These are phyloP conservation scores for Trachelus stipa DNA, from an alignment of 2,888 invertebrate species.

Conservation along the genomic window DNA sequence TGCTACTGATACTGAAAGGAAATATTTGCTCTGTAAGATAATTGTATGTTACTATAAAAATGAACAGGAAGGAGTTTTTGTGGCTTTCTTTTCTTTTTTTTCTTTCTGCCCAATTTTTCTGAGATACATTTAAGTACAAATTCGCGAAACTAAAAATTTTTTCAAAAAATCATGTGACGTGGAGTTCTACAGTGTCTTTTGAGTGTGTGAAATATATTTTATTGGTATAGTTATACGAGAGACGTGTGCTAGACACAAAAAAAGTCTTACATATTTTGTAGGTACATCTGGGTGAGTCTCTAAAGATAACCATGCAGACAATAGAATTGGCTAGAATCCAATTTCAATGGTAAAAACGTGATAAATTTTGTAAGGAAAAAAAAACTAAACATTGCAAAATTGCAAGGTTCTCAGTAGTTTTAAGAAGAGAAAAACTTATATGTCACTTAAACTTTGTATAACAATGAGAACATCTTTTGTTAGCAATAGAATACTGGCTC, in stretches of 20 bases:
- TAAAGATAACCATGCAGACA: conserved; percentile 33
- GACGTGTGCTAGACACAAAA: background rate
- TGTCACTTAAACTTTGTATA: background rate
- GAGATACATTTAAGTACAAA: background rate
- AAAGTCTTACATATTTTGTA: background rate
- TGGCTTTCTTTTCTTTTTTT: too few species aligned
- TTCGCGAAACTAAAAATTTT: background rate
- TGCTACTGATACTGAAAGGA: background rate
- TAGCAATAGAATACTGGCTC: background rate
- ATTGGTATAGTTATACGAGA: background rate
- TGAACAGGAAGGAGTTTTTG: background rate
- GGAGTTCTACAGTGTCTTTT: background rate
- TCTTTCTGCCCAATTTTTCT: background rate
- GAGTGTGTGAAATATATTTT: background rate
- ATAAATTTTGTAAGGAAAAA: background rate
- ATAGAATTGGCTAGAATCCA: conserved; percentile 36
- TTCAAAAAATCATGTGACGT: background rate
- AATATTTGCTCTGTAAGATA: background rate
- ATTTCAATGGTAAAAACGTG: conserved; percentile 12
- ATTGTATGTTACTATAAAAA: background rate
- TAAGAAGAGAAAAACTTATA: background rate
- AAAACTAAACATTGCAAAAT: background rate
- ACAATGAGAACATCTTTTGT: background rate
- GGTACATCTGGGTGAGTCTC: conserved; percentile 17
- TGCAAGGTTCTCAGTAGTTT: background rate